Conservation (phyloP, 1,140 invertebrate species). For the Apis florea region DNA sequence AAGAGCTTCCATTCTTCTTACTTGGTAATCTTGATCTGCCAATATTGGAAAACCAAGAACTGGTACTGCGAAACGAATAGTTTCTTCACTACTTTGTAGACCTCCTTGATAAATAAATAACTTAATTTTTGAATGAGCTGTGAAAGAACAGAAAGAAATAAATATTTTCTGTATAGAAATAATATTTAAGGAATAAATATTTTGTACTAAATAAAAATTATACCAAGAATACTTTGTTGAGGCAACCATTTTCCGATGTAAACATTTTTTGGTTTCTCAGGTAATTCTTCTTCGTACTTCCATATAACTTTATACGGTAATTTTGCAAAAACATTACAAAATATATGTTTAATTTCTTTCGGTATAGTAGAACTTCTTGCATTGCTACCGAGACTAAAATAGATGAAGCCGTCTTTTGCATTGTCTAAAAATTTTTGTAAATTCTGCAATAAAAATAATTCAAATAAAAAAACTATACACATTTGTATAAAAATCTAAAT, state of each 20-base stretch:
- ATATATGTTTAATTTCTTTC: slow-evolving; percentile 48
- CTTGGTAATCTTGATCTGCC: slow-evolving; percentile 66
- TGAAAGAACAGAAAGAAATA: background rate
- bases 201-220: accelerated
- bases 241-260: slow-evolving; percentile 74
- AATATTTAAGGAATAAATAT: background rate
- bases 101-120: slow-evolving; percentile 81
- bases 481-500: background rate
- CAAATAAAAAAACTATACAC: background rate
- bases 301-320: slow-evolving; percentile 67
- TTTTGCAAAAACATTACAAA: slow-evolving; percentile 79
- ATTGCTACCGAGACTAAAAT: slow-evolving; percentile 82
- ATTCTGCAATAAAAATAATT: slow-evolving; percentile 67
- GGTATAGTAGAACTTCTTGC: slow-evolving; percentile 69
- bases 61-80: slow-evolving; percentile 77
- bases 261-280: slow-evolving; percentile 67
- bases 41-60: slow-evolving; percentile 77
- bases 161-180: accelerated
- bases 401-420: slow-evolving; percentile 81
- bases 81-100: slow-evolving; percentile 79
- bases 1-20: slow-evolving; percentile 52
- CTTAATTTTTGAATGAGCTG: slow-evolving; percentile 76
- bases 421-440: slow-evolving; percentile 76
- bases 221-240: slow-evolving; percentile 52
- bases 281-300: slow-evolving; percentile 60